Evolutionary conservation across 1,140 invertebrate species (phyloP), one percentile per base, ranked within the genome.

Genomic region (Bombus balteatus): DNA sequence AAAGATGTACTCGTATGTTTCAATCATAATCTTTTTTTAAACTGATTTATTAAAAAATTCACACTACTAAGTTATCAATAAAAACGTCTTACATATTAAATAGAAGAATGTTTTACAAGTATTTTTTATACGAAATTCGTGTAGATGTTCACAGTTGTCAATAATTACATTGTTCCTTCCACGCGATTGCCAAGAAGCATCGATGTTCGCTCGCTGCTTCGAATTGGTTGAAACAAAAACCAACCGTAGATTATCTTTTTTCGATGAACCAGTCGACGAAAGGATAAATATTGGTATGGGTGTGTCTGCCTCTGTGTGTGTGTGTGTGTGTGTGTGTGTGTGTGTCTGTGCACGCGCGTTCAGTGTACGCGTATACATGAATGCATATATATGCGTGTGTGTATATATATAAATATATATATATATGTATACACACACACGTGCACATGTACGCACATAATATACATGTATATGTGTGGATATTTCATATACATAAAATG

Each of bases 41-140:
- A 94, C 89, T 91, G 89, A 93, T 94, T 94, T 94, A 94, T 94
- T 94, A 94, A 94, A 94, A 94, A 94, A 94, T 93, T 93, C 93
- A 94, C 93, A 94, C 92, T 94, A 94, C 91, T 92, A 94, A 93
- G 93, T 93, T 93, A 93, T 94, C 84, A 92, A 94, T 93, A 94
- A 94, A 95, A 94, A 94, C 94, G 91, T 92, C 94, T 94, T 94
- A 94, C 77, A 91, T 92, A 93, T 93, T 94, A 94, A 94, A 94
- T 94, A 95, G 92, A 90, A 89, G 89, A 92, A 89, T 93, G 90
- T 91, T 86, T 81, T 87, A 59, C 74, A 76, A 34, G 86, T 91
- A 65, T 87, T 90, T 82, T 81, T 65, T 9, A 71, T 75, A 89
- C 76, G 80, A 87, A 77, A 86, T 81, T 90, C 83, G 78, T 91